Base-by-base conservation (phyloP, 1,140 invertebrate species). In the Xylocopa sonorina region DNA sequence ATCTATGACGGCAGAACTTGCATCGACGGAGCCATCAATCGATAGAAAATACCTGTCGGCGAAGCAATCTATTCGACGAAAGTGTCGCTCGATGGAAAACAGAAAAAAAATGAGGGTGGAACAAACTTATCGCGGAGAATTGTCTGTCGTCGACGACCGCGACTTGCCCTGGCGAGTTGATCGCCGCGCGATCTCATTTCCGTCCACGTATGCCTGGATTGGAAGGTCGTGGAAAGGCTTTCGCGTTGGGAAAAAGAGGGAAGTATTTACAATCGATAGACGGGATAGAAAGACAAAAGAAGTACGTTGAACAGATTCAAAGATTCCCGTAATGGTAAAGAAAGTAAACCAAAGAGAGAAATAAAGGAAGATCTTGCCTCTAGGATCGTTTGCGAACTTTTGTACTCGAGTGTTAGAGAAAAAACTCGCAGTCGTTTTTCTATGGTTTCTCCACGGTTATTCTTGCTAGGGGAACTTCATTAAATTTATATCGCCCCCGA, bases 11-110 rank as follows among this genome's bases (percentile, higher is more conserved):
- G 7, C 1, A 7, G 21, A 46, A 32, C 24, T 41, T 34, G n/a
- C 41, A 14, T 38, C 32, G 16, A n/a, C 38, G 18, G 6, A 27
- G 29, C 73, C 21, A 78, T 78, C 55, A 10, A 48, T 63, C 57
- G 67, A 55, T 24, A 53, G 57, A 50, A 38, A 72, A 63, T 63
- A 73, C 57, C 58, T 63, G 76, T 62, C 76, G 57, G 48, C 76
- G 58, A 73, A 27, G 63, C 48, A 63, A 78, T 78, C 75, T 62
- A 62, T 24, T 34, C 32, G 18, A 12, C 66, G 24, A 41, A 46
- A 60, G 58, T 50, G 46, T 24, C 38, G 46, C 1, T 43, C 38
- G 29, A 51, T 18, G 50, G 16, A 64, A 67, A 46, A n/a, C 34
- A 43, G 6, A 32, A 60, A 10, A 32, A 34, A 60, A 60, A 60